Percentiles rank a stretch among this genome's conserved stretches.
phyloP scores from a whole-genome alignment of 2,888 invertebrate species.

The Dryobota labecula region DNA sequence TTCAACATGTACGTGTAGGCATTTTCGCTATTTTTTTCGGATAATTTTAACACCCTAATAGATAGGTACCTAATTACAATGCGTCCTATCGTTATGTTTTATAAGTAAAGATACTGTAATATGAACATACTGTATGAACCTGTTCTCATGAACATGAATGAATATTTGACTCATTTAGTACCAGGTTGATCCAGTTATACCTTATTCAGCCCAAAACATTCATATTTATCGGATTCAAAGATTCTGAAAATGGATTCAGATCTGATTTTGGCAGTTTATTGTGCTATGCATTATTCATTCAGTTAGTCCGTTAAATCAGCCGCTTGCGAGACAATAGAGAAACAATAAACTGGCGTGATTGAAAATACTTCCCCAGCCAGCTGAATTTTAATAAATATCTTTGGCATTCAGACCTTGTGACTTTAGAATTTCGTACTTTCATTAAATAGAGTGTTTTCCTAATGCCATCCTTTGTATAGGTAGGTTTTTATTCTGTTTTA shows the following conservation, averaged over 20 bases:
- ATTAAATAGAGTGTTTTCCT: constrained; percentile 60
- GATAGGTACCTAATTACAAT: background rate
- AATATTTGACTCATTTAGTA: constrained; percentile 10
- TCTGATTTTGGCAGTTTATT: constrained; percentile 72
- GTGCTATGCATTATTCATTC: constrained; percentile 75
- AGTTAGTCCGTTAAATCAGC: constrained; percentile 72
- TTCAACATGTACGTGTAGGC: no score
- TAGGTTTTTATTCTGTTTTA: constrained; percentile 33
- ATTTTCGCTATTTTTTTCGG: no score
- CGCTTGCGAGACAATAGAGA: constrained; percentile 68
- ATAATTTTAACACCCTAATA: no score
- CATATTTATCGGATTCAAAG: constrained; percentile 63
- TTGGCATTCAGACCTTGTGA: constrained; percentile 58
- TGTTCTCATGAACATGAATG: constrained; percentile 8
- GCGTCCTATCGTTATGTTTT: background rate
- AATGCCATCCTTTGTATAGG: constrained; percentile 32
- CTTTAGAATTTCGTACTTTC: constrained; percentile 61
- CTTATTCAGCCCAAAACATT: constrained; percentile 45
- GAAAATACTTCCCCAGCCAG: constrained; percentile 57
- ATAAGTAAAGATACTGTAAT: no score
- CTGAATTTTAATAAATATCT: constrained; percentile 65
- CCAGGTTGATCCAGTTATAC: constrained; percentile 18
- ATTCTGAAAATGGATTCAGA: constrained; percentile 70
- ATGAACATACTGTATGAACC: background rate
- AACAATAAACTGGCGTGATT: constrained; percentile 67